Evolutionary conservation across 2,797 vertebrate species (phyloP).

Genomic region (Sebastes melanostomus): DNA sequence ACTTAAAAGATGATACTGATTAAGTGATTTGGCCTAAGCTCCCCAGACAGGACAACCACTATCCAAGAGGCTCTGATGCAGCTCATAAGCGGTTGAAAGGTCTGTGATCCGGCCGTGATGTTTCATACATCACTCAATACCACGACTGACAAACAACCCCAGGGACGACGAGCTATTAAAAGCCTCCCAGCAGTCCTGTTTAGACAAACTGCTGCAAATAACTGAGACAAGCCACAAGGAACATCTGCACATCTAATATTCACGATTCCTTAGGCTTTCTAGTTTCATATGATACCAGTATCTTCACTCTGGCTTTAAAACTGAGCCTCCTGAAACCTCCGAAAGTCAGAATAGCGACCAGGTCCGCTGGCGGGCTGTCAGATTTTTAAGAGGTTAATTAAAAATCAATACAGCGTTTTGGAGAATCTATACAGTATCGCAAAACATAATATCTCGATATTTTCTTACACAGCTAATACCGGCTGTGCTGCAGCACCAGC

Average conservation of each 20-base stretch:
- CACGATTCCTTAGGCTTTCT: not conserved
- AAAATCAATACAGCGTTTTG: too few relatives aligned
- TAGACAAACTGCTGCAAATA: conserved; percentile 40
- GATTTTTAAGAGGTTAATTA: too few relatives aligned
- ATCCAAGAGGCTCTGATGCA: conserved; percentile 31
- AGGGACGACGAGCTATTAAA: conserved; percentile 41
- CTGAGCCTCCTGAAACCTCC: too few relatives aligned
- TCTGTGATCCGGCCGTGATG: conserved; percentile 35
- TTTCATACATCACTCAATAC: conserved; percentile 52
- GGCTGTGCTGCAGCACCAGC: too few relatives aligned
- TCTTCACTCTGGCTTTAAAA: too few relatives aligned
- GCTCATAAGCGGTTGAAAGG: conserved; percentile 38
- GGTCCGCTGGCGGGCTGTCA: too few relatives aligned
- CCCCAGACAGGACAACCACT: conserved; percentile 17
- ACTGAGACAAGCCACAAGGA: conserved; percentile 24
- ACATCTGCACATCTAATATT: conserved; percentile 41
- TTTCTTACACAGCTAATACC: too few relatives aligned
- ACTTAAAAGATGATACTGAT: conserved; percentile 18
- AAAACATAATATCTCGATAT: too few relatives aligned
- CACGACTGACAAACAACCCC: conserved; percentile 42
- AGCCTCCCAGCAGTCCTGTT: conserved; percentile 45
- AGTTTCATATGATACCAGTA: too few relatives aligned
- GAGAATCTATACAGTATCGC: too few relatives aligned
- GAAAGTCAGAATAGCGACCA: too few relatives aligned
- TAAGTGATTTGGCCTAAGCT: conserved; percentile 22